These are phyloP conservation scores for Danionella cerebrum DNA, from an alignment of 2,113 vertebrate genomes.

Conservation along the genomic window DNA sequence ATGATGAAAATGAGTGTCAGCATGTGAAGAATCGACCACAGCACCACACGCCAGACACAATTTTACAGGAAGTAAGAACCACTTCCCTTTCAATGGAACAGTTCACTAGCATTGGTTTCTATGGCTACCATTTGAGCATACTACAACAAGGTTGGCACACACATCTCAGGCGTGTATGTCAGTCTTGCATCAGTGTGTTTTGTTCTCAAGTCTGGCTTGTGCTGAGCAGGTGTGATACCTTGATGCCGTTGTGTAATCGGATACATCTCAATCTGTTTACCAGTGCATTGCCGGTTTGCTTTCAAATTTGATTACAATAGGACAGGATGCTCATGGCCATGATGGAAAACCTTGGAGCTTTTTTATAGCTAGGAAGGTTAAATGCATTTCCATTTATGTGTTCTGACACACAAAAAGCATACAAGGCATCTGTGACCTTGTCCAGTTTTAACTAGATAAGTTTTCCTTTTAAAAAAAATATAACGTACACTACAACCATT, in stretches of 20 bases:
- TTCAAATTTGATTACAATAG: slow-evolving; percentile 4
- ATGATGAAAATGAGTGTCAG: too few species aligned
- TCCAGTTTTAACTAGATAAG: too few species aligned
- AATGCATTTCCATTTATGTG: too few species aligned
- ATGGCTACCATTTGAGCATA: background rate
- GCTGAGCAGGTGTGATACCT: slow-evolving; percentile 7
- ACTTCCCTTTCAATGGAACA: slow-evolving; percentile 27
- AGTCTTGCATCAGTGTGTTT: background rate
- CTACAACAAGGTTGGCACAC: background rate
- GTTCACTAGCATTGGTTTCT: background rate
- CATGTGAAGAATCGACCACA: background rate
- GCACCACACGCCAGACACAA: slow-evolving; percentile 7
- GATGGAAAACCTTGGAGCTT: background rate
- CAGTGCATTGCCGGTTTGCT: background rate
- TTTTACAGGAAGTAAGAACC: slow-evolving; percentile 37
- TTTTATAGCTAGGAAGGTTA: background rate
- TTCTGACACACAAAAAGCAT: too few species aligned
- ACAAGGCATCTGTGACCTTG: too few species aligned
- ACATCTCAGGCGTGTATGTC: background rate
- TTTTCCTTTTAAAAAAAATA: background rate
- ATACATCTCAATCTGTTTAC: background rate
- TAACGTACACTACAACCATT: too few species aligned
- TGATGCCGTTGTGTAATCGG: slow-evolving; percentile 9
- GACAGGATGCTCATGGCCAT: background rate
- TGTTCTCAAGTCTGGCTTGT: background rate